These are phyloP conservation scores for Ochlodes sylvanus DNA, from an alignment of 2,888 invertebrate genomes.

Conservation along the genomic window DNA sequence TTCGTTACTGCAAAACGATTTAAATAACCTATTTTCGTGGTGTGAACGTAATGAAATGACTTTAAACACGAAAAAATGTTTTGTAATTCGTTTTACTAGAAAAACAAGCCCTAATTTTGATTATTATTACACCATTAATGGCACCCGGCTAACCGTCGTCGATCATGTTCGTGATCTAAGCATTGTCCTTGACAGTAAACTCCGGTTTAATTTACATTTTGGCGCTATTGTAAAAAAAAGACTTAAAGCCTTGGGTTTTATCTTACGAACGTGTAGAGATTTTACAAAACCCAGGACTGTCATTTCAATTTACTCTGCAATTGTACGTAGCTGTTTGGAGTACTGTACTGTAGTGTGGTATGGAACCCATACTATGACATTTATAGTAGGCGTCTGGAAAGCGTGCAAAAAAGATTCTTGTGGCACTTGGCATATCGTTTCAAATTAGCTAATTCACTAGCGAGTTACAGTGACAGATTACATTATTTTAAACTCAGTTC, in stretches of 20 bases:
- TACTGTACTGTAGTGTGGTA: constrained; percentile 13
- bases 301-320: constrained; percentile 7
- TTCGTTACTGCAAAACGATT: not conserved
- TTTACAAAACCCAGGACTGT: constrained; percentile 15
- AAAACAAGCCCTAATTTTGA: not conserved
- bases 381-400: constrained; percentile 22
- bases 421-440: constrained; percentile 10
- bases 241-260: constrained; percentile 16
- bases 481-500: constrained; percentile 12
- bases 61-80: not conserved
- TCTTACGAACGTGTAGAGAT: constrained; percentile 9
- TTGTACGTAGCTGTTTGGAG: constrained; percentile 6
- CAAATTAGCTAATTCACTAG: not conserved
- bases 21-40: not conserved
- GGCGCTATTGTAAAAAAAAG: constrained; percentile 15
- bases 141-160: not conserved
- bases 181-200: constrained; percentile 2
- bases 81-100: not conserved
- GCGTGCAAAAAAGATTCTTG: constrained; percentile 26
- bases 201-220: constrained; percentile 7
- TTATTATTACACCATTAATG: not conserved
- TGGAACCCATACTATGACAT: constrained; percentile 31
- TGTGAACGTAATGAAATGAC: not conserved
- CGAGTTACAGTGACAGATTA: constrained; percentile 8
- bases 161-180: constrained; percentile 6